A percentile compares a stretch with the other conserved stretches of the same genome.
Evolutionary conservation across 2,888 invertebrate genomes (phyloP).

Genomic region (Drosophila koepferae): DNA sequence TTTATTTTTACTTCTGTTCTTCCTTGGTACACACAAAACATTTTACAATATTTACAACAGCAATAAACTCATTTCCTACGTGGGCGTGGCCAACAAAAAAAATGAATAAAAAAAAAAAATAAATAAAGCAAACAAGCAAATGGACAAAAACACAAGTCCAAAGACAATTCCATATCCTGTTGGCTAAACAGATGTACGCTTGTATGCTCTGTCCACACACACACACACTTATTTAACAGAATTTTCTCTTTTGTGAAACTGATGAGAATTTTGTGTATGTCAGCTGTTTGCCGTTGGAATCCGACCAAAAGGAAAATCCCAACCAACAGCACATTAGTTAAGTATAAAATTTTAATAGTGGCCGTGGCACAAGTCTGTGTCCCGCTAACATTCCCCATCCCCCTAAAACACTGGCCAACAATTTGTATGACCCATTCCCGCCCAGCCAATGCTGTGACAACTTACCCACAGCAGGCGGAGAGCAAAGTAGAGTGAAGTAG

Average conservation of each 20-base stretch:
- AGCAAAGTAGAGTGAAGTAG: neutral
- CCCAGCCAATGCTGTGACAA: constrained; percentile 50
- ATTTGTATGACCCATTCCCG: constrained; percentile 38
- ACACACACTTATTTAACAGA: constrained; percentile 32
- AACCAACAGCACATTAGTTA: constrained; percentile 66
- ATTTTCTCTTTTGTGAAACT: constrained; percentile 46
- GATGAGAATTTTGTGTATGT: constrained; percentile 41
- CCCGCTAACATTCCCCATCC: neutral
- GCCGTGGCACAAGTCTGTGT: constrained; percentile 36
- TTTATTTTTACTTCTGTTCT: neutral
- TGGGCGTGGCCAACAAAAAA: constrained; percentile 18
- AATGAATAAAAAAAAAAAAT: constrained; percentile 12
- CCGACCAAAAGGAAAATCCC: constrained; percentile 46
- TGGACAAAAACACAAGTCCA: constrained; percentile 28
- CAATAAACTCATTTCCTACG: constrained; percentile 67
- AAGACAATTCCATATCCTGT: constrained; percentile 51
- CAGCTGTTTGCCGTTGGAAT: constrained; percentile 59
- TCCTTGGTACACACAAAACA: constrained; percentile 36
- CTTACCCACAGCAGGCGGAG: constrained; percentile 26
- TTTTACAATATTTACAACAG: constrained; percentile 68
- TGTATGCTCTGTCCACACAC: constrained; percentile 2
- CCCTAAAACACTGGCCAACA: constrained; percentile 34
- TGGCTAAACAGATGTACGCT: constrained; percentile 51
- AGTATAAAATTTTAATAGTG: constrained; percentile 69
- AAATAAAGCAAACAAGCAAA: constrained; percentile 8